Base-by-base conservation (phyloP, 2,888 invertebrate species). In the Stomorhina lunata region DNA sequence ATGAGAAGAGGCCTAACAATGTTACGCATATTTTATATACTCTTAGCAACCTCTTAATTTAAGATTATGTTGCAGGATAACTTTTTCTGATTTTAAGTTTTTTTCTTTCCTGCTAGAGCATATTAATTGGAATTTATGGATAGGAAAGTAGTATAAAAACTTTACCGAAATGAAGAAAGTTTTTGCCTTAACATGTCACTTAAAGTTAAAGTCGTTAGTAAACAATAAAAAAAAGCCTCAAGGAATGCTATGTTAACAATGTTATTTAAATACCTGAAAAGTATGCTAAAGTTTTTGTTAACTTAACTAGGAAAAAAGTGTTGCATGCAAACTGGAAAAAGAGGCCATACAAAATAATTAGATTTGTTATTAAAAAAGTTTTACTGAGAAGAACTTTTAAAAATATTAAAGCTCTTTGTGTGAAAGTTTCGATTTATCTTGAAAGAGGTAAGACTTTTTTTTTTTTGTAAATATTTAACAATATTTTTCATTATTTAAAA, bases 51-150 rank as follows among this genome's bases (percentile, higher is more conserved):
- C 0, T 0, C 10, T 2, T 12, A 4, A 12, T 2, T 6, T 34
- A 6, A 12, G 25, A n/a, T 53, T 6, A 37, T 73, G 15, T 43
- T 40, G 22, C 12, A 57, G 45, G 40, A 45, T 71, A 20, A 4
- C 9, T 69, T 55, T 53, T 15, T 43, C 5, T 10, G 10, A 48
- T 10, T 27, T 48, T 29, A n/a, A 45, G 43, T 27, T 43, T 43
- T 45, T 25, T 9, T 10, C 45, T 65, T 76, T 43, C 40, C 32
- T 15, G n/a, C 57, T 43, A 34, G 3, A 59, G 68, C 37, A 59
- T 59, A 68, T 37, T 66, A 68, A 59, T 68, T 66, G 45, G 45
- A 66, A 76, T 50, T 76, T 76, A 76, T 66, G 34, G 37, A 2
- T 40, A 4, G 22, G 22, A 34, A 48, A 34, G 0, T 7, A 43